Percentiles rank a stretch among this genome's conserved stretches.
Conservation (phyloP, 37 sponge, comb jelly and placozoan genomes). For the Diacarnus erythraeanus region DNA sequence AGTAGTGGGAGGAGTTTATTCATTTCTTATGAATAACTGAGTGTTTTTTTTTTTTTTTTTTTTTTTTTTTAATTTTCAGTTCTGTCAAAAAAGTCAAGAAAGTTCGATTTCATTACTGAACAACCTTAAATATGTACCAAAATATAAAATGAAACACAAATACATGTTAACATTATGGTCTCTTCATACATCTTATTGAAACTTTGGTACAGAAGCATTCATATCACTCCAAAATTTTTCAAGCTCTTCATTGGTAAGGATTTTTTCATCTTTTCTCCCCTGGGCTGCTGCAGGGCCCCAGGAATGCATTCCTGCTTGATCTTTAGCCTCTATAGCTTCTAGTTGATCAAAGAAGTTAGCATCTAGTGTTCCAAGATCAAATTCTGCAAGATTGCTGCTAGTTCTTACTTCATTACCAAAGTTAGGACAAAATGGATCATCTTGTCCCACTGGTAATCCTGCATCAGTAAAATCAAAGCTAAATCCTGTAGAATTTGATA, state of each 20-base stretch:
- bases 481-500: neutral
- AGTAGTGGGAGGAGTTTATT: slow-evolving; percentile 6
- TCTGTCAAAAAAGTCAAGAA: slow-evolving; percentile 41
- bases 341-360: slow-evolving; percentile 20
- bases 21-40: neutral
- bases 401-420: neutral
- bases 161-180: neutral
- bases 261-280: neutral
- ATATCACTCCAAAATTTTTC: slow-evolving; percentile 36
- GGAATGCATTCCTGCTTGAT: neutral
- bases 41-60: neutral
- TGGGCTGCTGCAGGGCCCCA: neutral
- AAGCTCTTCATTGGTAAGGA: slow-evolving; percentile 33
- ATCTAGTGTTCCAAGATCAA: slow-evolving; percentile 33
- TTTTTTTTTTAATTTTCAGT: slow-evolving; percentile 17
- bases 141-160: neutral
- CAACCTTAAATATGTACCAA: neutral
- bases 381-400: slow-evolving; percentile 10
- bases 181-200: neutral
- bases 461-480: neutral
- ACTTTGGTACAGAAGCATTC: slow-evolving; percentile 3
- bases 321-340: slow-evolving; percentile 8
- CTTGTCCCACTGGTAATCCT: neutral
- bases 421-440: slow-evolving; percentile 1
- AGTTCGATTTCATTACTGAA: slow-evolving; percentile 58